These are phyloP conservation scores for Thaumatotibia leucotreta DNA, from an alignment of 1,140 invertebrate genomes.

Conservation along the genomic window DNA sequence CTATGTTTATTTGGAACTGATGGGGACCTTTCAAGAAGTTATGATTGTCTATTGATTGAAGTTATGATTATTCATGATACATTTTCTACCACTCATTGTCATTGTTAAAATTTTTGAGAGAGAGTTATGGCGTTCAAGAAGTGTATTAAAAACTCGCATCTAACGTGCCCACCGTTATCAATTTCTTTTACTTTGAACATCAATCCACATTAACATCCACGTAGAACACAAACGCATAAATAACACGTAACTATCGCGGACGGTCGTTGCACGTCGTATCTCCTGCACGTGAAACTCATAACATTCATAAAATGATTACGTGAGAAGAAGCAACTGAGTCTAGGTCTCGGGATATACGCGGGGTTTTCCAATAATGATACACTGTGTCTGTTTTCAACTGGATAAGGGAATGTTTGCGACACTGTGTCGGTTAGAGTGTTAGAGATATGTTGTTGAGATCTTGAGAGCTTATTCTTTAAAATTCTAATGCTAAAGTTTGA, in stretches of 20 bases:
- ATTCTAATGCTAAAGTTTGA: neutral
- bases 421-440: conserved; percentile 3
- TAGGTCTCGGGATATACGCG: neutral
- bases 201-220: conserved; percentile 18
- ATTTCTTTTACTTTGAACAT: neutral
- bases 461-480: neutral
- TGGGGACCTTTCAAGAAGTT: no score
- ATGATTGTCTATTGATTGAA: no score
- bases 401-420: neutral
- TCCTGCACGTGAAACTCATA: conserved; percentile 55
- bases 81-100: no score
- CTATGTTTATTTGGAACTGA: no score
- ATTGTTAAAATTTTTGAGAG: no score
- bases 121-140: no score
- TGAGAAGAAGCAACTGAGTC: conserved; percentile 41
- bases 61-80: no score
- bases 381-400: neutral
- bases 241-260: conserved; percentile 25
- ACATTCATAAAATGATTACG: conserved; percentile 64
- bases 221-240: conserved; percentile 33
- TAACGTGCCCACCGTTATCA: no score
- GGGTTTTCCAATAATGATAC: neutral
- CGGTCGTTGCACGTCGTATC: conserved; percentile 43
- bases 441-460: neutral
- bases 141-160: no score